Base-by-base conservation (phyloP, 2,888 invertebrate species). In the Agrenia bidenticulata region DNA sequence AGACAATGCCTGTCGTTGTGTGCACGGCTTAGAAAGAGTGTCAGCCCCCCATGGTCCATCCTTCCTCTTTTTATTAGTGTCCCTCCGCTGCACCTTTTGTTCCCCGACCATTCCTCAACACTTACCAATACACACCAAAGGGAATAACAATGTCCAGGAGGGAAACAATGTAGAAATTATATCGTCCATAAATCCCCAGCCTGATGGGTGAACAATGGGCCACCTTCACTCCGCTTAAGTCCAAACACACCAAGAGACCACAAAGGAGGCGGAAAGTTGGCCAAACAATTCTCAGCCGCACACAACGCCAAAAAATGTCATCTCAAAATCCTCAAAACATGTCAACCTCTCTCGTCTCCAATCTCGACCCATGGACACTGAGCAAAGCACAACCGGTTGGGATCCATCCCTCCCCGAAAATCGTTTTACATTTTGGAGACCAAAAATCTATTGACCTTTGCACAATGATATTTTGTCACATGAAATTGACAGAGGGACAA, bases 171-270 rank as follows among this genome's bases (percentile, higher is more conserved):
- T 4, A 55, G 26, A 55, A 67, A 59, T 64, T 42, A 64, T 70
- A 70, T 70, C 67, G 70, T 67, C 64, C 70, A 70, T 70, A 70
- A 70, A 70, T 70, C 70, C 55, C 62, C 23, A 61, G 60, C 45
- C 64, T 63, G 67, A 67, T 65, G 65, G 61, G 61, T 39, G 61
- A 65, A 70, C 70, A 70, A 70, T 67, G 60, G 67, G 67, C 67
- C 70, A 70, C 70, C 70, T 67, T 64, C 66, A 42, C 51, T n/a
- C 54, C 39, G 27, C 17, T n/a, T 59, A 61, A 59, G 58, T 58
- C 54, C 61, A 64, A 62, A 55, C 64, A 64, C 68, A 68, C 55
- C 9, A 26, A 55, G 32, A 55, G 55, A 55, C 55, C 55, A 55
- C 55, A 55, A 23, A 51, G 23, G 15, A 55, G 27, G 55, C 4